Conservation (phyloP, 2,113 vertebrate genomes). For the Syrrhaptes paradoxus region DNA sequence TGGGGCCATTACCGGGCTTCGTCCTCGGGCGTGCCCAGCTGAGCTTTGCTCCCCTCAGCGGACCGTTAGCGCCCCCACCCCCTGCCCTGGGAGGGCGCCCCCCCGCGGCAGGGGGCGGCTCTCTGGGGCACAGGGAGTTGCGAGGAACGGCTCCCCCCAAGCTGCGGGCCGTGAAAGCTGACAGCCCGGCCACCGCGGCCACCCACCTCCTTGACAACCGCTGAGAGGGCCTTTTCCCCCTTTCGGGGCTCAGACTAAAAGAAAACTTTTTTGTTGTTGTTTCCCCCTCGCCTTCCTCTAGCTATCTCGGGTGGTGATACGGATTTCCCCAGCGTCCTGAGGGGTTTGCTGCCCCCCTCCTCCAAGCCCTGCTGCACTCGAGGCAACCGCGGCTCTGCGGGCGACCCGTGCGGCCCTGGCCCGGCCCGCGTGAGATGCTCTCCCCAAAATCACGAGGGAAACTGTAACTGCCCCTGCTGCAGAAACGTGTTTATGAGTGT, state of each 20-base stretch:
- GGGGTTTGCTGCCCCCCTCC: background rate
- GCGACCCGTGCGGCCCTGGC: background rate
- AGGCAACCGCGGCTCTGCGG: fast-evolving
- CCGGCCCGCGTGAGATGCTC: fast-evolving
- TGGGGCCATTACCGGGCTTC: background rate
- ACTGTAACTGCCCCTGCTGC: background rate
- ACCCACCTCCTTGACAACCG: constrained; percentile 72
- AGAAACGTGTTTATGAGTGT: background rate
- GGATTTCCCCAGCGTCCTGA: background rate
- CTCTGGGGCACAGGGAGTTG: background rate
- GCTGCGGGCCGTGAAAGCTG: constrained; percentile 22
- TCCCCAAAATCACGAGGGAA: background rate
- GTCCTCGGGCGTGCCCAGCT: background rate
- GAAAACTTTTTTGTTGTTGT: constrained; percentile 11
- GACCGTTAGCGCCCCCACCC: background rate
- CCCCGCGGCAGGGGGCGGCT: background rate
- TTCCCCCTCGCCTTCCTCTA: background rate
- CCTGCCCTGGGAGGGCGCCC: background rate
- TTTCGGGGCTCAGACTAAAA: constrained; percentile 39
- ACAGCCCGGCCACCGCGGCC: constrained; percentile 57
- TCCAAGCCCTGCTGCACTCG: background rate
- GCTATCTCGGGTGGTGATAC: background rate
- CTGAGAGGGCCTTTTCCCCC: constrained; percentile 19
- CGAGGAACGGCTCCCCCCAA: constrained; percentile 46
- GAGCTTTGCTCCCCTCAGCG: background rate